Base-by-base conservation (phyloP, 2,797 vertebrate genomes). In the Phrynocephalus forsythii region DNA sequence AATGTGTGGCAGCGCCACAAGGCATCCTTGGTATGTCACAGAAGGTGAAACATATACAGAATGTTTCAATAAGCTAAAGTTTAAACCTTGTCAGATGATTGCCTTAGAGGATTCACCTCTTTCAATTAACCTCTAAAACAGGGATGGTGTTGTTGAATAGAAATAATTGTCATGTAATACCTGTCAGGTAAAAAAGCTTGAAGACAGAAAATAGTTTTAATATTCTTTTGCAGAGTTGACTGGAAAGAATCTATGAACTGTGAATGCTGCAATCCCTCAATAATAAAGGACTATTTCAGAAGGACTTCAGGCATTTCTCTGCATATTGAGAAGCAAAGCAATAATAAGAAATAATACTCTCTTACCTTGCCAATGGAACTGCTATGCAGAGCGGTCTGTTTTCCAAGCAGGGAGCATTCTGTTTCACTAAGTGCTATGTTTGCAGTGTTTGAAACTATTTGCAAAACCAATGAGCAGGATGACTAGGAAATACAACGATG, bases 71-170 rank as follows among this genome's bases (percentile, higher is more conserved):
- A 91, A 88, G 71, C 0, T 72, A 91, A 69, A 3, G 87, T 75
- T 92, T 90, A 92, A 50, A 88, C 66, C 16, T 18, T 81, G 82
- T 67, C 86, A 84, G 93, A 95, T 63, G 11, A 48, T 44, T 82
- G 72, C 16, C 11, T 81, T 69, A 71, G 69, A 89, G 85, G 91
- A 89, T 60, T 90, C n/a, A 67, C 24, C 22, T 91, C 38, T 75
- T 90, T 80, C 87, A 85, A 48, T 30, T 81, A 22, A 44, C 20
- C 26, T 91, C 68, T 92, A 89, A 89, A 94, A 86, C 0, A 81
- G 15, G 2, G 83, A 90, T 84, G 6, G 26, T 93, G 30, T 30
- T 73, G 0, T 26, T 90, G 50, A 88, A 88, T 72, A 80, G 0
- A 78, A 84, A 90, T 75, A 87, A 76, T 71, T 90, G 7, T 73